Base-by-base conservation (phyloP, 2,113 vertebrate genomes). In the Lethenteron camtschaticum region DNA sequence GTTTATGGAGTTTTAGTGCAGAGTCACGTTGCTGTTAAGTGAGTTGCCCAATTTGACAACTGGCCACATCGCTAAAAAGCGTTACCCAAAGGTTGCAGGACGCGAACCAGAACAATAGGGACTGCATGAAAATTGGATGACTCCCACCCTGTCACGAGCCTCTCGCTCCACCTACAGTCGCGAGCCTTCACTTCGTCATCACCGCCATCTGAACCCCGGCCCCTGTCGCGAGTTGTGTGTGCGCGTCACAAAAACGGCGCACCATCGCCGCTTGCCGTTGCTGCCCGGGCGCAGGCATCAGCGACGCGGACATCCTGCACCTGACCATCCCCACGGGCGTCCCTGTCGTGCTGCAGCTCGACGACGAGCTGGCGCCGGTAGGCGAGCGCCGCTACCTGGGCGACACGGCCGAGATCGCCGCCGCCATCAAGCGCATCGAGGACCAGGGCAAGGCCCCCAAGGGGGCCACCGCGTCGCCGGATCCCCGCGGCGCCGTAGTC, bases 341-440 rank as follows among this genome's bases (percentile, higher is more conserved):
- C 56, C 92, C 92, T 2, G 82, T 97, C 69, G 81, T 95, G 14
- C 80, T 99, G 55, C 89, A 96, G 75, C 76, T 97, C 60, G 88
- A 96, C 57, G 87, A 89, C 73, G 82, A 87, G 74, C 85, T 99
- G 60, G 81, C 5, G 9, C 80, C 87, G 2, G 70, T 90, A 72
- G 85, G 85, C 69, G 86, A 82, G 24, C 86, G 91, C 59, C 80
- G 81, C 77, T 92, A 96, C 58, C 75, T 99, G 71, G 92, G 94
- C 55, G 84, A 99, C 77, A 89, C 89, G 74, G 83, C 81, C 63
- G 90, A 86, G 63, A 96, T 99, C 76, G 84, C 85, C 73, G 87
- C 85, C 14, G 94, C 94, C 71, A 99, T 99, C 78, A 89, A 86
- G 77, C 95, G 89, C 79, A 90, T 99, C 72, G 89, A 99, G 71